A percentile compares a stretch with the other conserved stretches of the same genome.
Conservation (phyloP, 2,888 invertebrate species). For the Emmelina monodactyla region DNA sequence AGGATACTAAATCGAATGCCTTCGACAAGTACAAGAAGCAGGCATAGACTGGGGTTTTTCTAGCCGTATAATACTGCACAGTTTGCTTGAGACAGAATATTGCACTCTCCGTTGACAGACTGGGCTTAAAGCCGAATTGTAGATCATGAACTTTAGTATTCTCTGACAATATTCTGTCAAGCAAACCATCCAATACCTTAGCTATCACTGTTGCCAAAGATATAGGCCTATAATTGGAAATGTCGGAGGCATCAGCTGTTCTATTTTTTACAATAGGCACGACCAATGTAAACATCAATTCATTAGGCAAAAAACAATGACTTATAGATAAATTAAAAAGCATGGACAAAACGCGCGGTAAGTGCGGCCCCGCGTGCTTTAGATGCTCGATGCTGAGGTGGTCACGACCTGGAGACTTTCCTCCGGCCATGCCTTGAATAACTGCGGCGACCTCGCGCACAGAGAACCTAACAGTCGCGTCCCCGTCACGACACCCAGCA, state of each 20-base stretch:
- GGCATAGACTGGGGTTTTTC: conserved; percentile 6
- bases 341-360: conserved; percentile 10
- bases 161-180: conserved; percentile 6
- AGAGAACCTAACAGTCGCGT: too few relatives aligned
- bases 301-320: conserved; percentile 9
- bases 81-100: conserved; percentile 10
- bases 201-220: conserved; percentile 9
- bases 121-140: conserved; percentile 8
- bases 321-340: conserved; percentile 11
- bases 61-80: conserved; percentile 4
- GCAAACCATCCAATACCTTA: conserved; percentile 11
- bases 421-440: too few relatives aligned
- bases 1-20: conserved; percentile 1
- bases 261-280: conserved; percentile 3
- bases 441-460: too few relatives aligned
- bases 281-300: conserved; percentile 8
- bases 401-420: too few relatives aligned
- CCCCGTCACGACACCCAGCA: too few relatives aligned
- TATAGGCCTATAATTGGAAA: conserved; percentile 7
- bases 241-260: conserved; percentile 6
- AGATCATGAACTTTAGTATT: conserved; percentile 1
- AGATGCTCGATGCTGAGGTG: conserved; percentile 14
- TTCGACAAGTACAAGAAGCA: neutral
- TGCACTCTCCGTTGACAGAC: conserved; percentile 7
- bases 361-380: conserved; percentile 9